These are phyloP conservation scores for Drosophila fungiperda DNA, from an alignment of 2,888 invertebrate species.

Conservation along the genomic window DNA sequence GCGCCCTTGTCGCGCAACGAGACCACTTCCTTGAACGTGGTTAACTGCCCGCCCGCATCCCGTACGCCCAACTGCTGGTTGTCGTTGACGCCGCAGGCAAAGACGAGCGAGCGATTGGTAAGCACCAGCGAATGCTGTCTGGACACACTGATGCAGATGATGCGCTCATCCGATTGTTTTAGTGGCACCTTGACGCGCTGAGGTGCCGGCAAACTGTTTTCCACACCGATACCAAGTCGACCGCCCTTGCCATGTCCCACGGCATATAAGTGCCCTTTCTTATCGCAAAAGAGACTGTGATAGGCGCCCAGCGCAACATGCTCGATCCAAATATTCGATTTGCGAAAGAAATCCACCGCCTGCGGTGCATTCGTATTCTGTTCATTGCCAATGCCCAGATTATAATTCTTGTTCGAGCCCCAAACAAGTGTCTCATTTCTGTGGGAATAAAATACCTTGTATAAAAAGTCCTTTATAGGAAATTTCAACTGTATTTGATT, in stretches of 20 bases:
- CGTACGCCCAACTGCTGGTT: slow-evolving; percentile 88
- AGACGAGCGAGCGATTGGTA: slow-evolving; percentile 83
- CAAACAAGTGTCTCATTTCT: slow-evolving; percentile 90
- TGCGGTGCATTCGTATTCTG: slow-evolving; percentile 88
- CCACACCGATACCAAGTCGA: slow-evolving; percentile 88
- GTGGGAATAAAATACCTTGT: not conserved
- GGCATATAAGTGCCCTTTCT: slow-evolving; percentile 87
- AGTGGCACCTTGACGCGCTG: slow-evolving; percentile 80
- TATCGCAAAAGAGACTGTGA: slow-evolving; percentile 83
- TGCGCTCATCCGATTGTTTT: slow-evolving; percentile 75
- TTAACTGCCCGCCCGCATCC: slow-evolving; percentile 85
- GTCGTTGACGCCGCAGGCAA: slow-evolving; percentile 88
- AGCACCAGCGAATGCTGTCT: slow-evolving; percentile 83
- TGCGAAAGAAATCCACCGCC: slow-evolving; percentile 88
- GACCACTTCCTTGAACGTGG: slow-evolving; percentile 81
- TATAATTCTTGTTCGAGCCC: slow-evolving; percentile 94
- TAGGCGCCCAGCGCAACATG: slow-evolving; percentile 86
- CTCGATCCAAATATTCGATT: slow-evolving; percentile 87
- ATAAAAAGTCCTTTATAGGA: not conserved
- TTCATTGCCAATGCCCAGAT: slow-evolving; percentile 90
- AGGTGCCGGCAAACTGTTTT: slow-evolving; percentile 85
- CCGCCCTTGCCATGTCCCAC: slow-evolving; percentile 94
- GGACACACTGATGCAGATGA: slow-evolving; percentile 82
- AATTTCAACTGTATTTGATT: not conserved
- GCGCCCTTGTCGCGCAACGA: slow-evolving; percentile 84